A percentile compares a stretch with the other conserved stretches of the same genome.
phyloP scores from a whole-genome alignment of 2,797 vertebrate genomes.

The Megaceryle alcyon region DNA sequence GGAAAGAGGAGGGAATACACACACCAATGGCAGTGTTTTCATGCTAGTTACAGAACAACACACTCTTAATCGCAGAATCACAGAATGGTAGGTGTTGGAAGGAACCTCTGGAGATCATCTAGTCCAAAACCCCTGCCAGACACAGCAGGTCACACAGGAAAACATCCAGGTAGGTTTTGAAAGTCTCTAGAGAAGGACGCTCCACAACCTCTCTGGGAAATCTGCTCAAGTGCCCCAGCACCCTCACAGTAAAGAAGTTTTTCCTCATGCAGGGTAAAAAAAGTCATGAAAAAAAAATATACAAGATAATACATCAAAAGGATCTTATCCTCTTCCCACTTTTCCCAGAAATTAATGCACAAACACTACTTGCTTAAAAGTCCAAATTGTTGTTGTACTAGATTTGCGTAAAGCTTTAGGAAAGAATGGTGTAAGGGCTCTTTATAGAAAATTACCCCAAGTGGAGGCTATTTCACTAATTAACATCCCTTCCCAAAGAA shows the following conservation, averaged over 20 bases:
- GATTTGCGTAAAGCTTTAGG: slow-evolving; percentile 36
- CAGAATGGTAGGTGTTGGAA: too few relatives aligned
- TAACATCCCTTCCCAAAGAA: slow-evolving; percentile 42
- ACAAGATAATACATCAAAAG: neutral
- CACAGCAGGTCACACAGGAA: too few relatives aligned
- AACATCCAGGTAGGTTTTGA: too few relatives aligned
- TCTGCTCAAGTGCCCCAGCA: too few relatives aligned
- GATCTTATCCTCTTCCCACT: neutral
- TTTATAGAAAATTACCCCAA: slow-evolving; percentile 33
- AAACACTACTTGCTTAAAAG: neutral
- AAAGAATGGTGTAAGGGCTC: slow-evolving; percentile 49
- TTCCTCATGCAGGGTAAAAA: neutral
- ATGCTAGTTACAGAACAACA: slow-evolving; percentile 42
- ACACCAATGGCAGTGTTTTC: neutral
- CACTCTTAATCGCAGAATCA: neutral
- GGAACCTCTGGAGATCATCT: too few relatives aligned
- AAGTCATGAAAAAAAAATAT: neutral
- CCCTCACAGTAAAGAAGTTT: too few relatives aligned
- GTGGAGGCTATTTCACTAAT: neutral
- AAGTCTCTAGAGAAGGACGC: too few relatives aligned
- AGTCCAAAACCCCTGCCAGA: too few relatives aligned
- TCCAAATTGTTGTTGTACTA: slow-evolving; percentile 7
- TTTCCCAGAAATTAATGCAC: slow-evolving; percentile 6
- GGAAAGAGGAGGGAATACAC: neutral
- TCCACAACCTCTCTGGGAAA: too few relatives aligned